Conservation (phyloP, 2,888 invertebrate genomes). For the Criorhina ranunculi region DNA sequence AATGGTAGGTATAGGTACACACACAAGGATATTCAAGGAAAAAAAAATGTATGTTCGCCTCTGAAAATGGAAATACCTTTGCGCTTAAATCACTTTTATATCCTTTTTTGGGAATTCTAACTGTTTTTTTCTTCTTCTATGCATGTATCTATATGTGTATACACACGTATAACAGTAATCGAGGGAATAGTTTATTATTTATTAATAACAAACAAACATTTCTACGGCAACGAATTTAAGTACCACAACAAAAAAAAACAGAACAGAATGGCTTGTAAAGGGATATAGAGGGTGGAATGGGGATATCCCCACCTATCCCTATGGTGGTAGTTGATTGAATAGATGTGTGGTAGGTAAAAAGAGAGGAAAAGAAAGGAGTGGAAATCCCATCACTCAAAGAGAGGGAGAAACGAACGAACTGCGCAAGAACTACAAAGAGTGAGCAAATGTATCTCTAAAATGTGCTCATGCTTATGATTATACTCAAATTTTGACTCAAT, state of each 20-base stretch:
- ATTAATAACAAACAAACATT: conserved; percentile 73
- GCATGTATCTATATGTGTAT: neutral
- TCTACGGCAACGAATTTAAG: conserved; percentile 65
- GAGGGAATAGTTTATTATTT: conserved; percentile 70
- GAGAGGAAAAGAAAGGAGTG: conserved; percentile 17
- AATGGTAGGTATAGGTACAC: too few relatives aligned
- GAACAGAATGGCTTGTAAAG: conserved; percentile 32
- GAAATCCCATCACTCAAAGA: neutral
- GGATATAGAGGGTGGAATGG: conserved; percentile 17
- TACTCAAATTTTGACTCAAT: conserved; percentile 39
- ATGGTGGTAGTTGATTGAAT: conserved; percentile 16
- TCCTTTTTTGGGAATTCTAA: conserved; percentile 42
- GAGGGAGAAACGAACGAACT: conserved; percentile 1
- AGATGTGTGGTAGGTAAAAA: neutral
- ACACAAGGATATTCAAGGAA: neutral
- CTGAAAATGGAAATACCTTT: conserved; percentile 39
- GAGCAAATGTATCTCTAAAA: conserved; percentile 29
- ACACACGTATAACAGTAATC: conserved; percentile 16
- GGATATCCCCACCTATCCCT: conserved; percentile 7
- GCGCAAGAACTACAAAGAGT: conserved; percentile 33
- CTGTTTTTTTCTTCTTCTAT: conserved; percentile 20
- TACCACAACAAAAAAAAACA: conserved; percentile 66
- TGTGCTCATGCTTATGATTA: conserved; percentile 21
- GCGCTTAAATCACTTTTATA: conserved; percentile 70
- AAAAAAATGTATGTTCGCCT: conserved; percentile 40